These are phyloP conservation scores for Colaptes auratus DNA, from an alignment of 2,113 vertebrate species.

Conservation along the genomic window DNA sequence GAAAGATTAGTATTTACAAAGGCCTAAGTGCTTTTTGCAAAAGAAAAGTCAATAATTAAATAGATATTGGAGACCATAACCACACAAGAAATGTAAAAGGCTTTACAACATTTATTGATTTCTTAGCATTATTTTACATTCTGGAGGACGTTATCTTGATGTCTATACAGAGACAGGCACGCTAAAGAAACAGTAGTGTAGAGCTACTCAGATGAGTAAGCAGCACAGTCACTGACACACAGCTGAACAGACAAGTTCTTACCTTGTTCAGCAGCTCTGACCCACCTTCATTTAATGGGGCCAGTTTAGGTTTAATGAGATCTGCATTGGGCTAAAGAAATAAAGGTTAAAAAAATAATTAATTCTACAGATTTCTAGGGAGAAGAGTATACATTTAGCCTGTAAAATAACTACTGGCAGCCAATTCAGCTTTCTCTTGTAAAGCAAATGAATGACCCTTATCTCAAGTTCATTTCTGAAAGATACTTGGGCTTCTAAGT, in stretches of 20 bases:
- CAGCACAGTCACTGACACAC: background rate
- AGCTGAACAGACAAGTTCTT: background rate
- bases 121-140: background rate
- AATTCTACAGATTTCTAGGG: background rate
- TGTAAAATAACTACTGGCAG: background rate
- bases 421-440: background rate
- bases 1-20: background rate
- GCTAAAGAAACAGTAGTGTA: background rate
- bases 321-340: constrained; percentile 79
- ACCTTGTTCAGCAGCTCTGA: constrained; percentile 95
- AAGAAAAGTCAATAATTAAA: background rate
- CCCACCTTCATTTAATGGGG: constrained; percentile 90
- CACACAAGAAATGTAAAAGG: accelerated
- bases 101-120: background rate
- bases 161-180: background rate
- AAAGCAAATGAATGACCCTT: background rate
- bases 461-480: background rate
- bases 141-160: background rate
- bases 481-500: background rate
- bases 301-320: constrained; percentile 86
- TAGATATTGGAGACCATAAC: background rate
- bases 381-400: background rate
- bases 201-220: background rate
- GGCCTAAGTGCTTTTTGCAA: background rate
- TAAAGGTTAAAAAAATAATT: background rate